Evolutionary conservation across 2,888 invertebrate genomes (phyloP), one percentile per base, ranked within the genome.

Genomic region (Ramazzottius varieornatus): DNA sequence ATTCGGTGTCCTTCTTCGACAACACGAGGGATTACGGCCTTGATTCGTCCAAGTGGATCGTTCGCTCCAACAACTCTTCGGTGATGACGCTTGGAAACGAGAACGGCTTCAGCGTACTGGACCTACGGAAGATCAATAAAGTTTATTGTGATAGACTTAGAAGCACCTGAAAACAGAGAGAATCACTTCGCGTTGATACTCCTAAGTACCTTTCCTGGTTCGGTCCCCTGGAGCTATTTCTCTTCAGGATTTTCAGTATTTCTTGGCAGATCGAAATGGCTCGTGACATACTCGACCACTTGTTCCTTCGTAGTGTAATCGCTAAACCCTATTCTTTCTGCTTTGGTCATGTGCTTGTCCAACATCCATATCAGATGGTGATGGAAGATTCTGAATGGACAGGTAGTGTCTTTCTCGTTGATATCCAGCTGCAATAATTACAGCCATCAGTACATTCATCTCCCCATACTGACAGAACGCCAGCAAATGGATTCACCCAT

Each of bases 281-380:
- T 29, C 29, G 54, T 54, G 4, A 54, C 24, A 29, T n/a, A 54
- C 20, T 54, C n/a, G 20, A 54, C 54, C 4, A 54, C 54, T 24
- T 54, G 4, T 54, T 54, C 54, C 24, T 54, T 54, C 20, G 20
- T 54, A 4, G 20, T 16, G n/a, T 16, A 54, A 29, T 54, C 54
- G 54, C 54, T 76, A 68, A 77, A 76, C 2, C 74, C 69, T 33
- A 73, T 68, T 66, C 75, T 72, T 66, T 78, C 78, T 32, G 74
- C 69, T 63, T 73, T 72, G 24, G 73, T 70, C 69, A 77, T 70
- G 2, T 73, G 69, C 32, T 71, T 71, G 63, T 78, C 75, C 66
- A 77, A 69, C 79, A 79, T 79, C 68, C 75, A 77, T 65, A 76
- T 75, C 1, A 79, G 72, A 67, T 79, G 78, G 66, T 78, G 78